Base-by-base conservation (phyloP, 2,888 invertebrate genomes). In the Cartodere bifasciata region DNA sequence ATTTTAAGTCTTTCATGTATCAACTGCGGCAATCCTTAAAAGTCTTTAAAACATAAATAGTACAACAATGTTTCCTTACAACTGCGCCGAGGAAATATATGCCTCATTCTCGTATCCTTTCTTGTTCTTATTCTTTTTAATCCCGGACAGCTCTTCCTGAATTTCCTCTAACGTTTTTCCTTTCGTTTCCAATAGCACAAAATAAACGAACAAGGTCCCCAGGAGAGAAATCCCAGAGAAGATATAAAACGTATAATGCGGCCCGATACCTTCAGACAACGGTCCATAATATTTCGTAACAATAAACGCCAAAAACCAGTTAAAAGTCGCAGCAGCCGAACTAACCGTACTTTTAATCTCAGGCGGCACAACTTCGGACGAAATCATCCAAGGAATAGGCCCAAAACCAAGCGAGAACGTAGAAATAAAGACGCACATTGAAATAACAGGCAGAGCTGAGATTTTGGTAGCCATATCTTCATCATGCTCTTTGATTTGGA, bases 341-440 rank as follows among this genome's bases (percentile, higher is more conserved):
- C 75, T 71, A 12, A 80, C 80, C 25, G 78, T 65, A 2, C 74
- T 76, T 51, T 84, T 85, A 35, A 85, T 79, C 42, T 83, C 77
- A 3, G 78, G 66, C 29, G 83, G 68, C 56, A 88, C 81, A 6
- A 90, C 62, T 54, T 90, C 88, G 3, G 85, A 73, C 55, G 78
- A 65, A 66, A 83, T 80, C 66, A 87, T 70, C 83, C 83, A 84
- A 0, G 88, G 88, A 24, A 90, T 81, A 0, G 88, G 88, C 0
- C 88, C 88, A 46, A 77, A 80, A 22, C 88, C 88, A 20, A 87
- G 49, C 0, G 84, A 82, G 60, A 88, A 88, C 16, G 79, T 70
- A 10, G 80, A 56, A 12, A 87, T 78, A 57, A 82, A 90, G 2
- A 81, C 41, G 13, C 82, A 77, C 10, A 88, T 55, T 16, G 77